Base-by-base conservation (phyloP, 2,113 vertebrate genomes). In the Mesocricetus auratus region DNA sequence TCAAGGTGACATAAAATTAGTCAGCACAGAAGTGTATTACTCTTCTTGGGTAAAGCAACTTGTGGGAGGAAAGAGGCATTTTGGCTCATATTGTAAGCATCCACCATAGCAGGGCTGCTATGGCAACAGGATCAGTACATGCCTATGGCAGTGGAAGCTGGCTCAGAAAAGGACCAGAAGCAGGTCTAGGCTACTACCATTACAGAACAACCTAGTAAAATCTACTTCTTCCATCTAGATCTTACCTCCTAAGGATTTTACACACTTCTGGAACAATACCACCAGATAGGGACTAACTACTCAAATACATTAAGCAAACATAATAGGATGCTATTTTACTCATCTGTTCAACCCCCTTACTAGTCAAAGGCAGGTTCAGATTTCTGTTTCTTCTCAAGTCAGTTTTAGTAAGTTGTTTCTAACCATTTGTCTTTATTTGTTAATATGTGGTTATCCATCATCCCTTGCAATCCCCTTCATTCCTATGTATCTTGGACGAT, bases 381-480 rank as follows among this genome's bases (percentile, higher is more conserved):
- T 77, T 64, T 96, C 73, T 86, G 4, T 50, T 96, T 92, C 58
- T 90, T 90, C 29, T 45, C 13, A 39, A 94, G 71, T 82, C 62
- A 47, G 15, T 79, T 77, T 90, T 79, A 26, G 53, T 78, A 66
- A 24, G 39, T 5, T 73, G 26, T 79, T 94, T 90, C 22, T 69
- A 92, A 53, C 75, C 83, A n/a, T 87, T 68, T 75, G 47, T 62
- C 69, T 94, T 94, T 29, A 94, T 19, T 73, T 56, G 81, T 77
- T 45, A 26, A 36, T 62, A 53, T 29, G 64, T 1, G 50, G 39
- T 33, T 87, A 26, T 73, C 60, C 33, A n/a, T 2, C 45, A 50
- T 74, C 58, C 42, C 81, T 29, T 96, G 13, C 62, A 7, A 66
- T 8, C 21, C 33, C 92, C 89, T 77, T 77, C 29, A 90, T 88